Conservation (phyloP, 37 sponge, comb jelly and placozoan genomes). For the Mnemiopsis leidyi region DNA sequence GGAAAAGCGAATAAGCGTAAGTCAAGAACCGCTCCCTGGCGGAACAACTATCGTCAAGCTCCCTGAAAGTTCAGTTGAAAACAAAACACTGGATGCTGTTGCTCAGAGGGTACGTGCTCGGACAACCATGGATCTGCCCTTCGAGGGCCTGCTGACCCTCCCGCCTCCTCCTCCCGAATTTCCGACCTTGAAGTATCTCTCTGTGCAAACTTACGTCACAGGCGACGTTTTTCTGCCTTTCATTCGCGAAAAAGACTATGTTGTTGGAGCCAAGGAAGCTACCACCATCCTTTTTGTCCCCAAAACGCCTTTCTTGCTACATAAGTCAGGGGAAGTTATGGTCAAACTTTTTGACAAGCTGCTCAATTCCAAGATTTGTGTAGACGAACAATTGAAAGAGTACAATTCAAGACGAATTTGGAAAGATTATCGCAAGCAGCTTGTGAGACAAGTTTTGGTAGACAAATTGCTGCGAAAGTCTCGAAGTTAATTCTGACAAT, state of each 20-base stretch:
- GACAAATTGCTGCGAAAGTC: constrained; percentile 47
- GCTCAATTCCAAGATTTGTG: background rate
- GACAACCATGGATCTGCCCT: background rate
- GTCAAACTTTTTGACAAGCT: constrained; percentile 40
- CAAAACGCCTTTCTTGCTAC: constrained; percentile 53
- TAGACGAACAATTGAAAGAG: constrained; percentile 26
- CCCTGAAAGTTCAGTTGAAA: background rate
- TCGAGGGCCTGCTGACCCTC: background rate
- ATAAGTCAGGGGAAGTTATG: constrained; percentile 40
- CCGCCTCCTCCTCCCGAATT: constrained; percentile 47
- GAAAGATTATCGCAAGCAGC: constrained; percentile 53
- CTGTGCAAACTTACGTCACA: background rate
- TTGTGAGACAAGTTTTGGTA: constrained; percentile 13
- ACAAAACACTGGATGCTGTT: background rate
- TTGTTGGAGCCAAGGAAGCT: constrained; percentile 45
- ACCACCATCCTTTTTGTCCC: constrained; percentile 56
- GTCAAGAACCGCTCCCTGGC: constrained; percentile 41
- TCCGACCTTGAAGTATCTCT: constrained; percentile 42
- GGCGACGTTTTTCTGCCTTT: constrained; percentile 49
- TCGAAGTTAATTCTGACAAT: background rate
- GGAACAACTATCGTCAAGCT: constrained; percentile 9
- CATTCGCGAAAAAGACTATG: constrained; percentile 37
- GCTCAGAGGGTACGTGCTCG: background rate
- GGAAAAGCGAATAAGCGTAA: constrained; percentile 12
- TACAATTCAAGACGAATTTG: constrained; percentile 28